A percentile compares a stretch with the other conserved stretches of the same genome.
Evolutionary conservation across 2,113 vertebrate species (phyloP).

Genomic region (Crotalus viridis): DNA sequence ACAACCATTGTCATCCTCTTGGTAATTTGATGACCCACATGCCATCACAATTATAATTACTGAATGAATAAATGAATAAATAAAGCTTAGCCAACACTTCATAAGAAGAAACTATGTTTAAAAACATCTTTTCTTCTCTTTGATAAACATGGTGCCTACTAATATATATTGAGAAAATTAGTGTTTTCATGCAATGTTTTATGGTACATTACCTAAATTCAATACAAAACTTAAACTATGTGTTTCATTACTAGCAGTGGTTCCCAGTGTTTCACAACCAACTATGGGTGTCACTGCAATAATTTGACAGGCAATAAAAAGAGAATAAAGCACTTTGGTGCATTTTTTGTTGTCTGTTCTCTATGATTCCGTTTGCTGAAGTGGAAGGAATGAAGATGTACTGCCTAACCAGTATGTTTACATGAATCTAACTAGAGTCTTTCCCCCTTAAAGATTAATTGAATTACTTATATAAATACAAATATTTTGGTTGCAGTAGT

Average conservation of each 20-base stretch:
- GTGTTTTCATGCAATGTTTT: conserved; percentile 78
- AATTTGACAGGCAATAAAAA: conserved; percentile 75
- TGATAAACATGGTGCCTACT: conserved; percentile 71
- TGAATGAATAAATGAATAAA: conserved; percentile 4
- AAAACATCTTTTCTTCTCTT: conserved; percentile 63
- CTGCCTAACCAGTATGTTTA: conserved; percentile 72
- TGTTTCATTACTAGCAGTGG: conserved; percentile 53
- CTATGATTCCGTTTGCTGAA: conserved; percentile 54
- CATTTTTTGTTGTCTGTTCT: conserved; percentile 64
- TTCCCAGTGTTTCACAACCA: conserved; percentile 68
- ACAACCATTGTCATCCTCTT: neutral
- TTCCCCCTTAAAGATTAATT: conserved; percentile 67
- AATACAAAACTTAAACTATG: conserved; percentile 66
- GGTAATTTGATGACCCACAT: neutral
- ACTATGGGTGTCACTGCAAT: conserved; percentile 64
- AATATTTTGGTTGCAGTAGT: conserved; percentile 33
- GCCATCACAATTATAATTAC: conserved; percentile 9
- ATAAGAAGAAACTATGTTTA: conserved; percentile 69
- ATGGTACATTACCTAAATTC: conserved; percentile 83
- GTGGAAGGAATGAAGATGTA: conserved; percentile 74
- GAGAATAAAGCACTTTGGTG: conserved; percentile 63
- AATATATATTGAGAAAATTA: conserved; percentile 79
- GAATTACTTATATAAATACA: conserved; percentile 62
- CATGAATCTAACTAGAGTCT: conserved; percentile 54
- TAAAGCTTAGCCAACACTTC: conserved; percentile 47